Evolutionary conservation across 2,113 vertebrate species (phyloP), one percentile per base, ranked within the genome.

Genomic region (Cebidichthys violaceus): DNA sequence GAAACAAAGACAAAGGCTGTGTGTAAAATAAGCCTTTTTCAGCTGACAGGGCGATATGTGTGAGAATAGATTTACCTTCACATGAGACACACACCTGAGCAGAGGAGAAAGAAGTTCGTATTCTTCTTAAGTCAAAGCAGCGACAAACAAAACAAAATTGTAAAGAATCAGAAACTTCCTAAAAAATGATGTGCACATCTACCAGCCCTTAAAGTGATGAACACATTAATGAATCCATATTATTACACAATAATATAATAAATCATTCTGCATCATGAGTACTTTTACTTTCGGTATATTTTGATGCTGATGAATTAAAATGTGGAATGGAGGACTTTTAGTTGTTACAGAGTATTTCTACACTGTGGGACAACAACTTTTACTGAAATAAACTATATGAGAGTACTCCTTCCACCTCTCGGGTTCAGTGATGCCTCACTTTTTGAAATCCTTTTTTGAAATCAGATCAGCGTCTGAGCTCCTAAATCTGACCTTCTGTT

Each of bases 21-120:
- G 50, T 4, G 20, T n/a, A 52, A 9, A 54, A 54, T 54, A 24
- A 24, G 0, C 52, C 52, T 55, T 55, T 55, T 55, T 52, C 64
- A 84, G 79, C 54, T 84, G 79, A 93, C 92, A 88, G 84, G 70
- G 35, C 39, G 88, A 93, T 93, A 91, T 85, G 90, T 92, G 91
- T 93, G 91, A 94, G 93, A 94, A 94, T 79, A 74, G 82, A 45
- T 62, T 85, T 76, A 82, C 82, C 50, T 22, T 15, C 15, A 47
- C 45, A 47, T 47, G 45, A 47, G 50, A 57, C 9, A 57, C 11
- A 13, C 54, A 57, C 24, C 55, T 27, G 55, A 54, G 22, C 55
- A 57, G 55, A 57, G 55, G 11, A 27, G 55, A 27, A 57, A 27
- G n/a, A 24, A 24, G 50, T 45, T 39, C 37, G 1, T 39, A 9